Evolutionary conservation across 2,888 invertebrate genomes (phyloP), one percentile per base, ranked within the genome.

Genomic region (Azorinus chamasolen): DNA sequence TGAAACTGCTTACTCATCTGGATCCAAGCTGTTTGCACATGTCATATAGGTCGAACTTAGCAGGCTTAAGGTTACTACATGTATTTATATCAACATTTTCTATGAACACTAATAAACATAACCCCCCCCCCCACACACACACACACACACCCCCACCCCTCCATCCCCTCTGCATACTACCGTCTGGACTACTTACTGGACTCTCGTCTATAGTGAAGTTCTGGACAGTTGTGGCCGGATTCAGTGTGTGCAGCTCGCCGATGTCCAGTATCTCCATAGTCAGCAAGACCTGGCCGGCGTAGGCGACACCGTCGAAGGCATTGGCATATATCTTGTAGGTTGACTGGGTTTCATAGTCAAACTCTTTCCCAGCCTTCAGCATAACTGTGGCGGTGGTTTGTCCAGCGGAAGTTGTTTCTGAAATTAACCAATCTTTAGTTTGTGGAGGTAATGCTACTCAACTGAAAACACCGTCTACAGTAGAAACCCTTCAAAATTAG

Each of bases 341-440:
- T 8, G 53, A 58, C 18, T 27, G 45, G 12, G 66, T 66, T 46
- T 79, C 79, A 58, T 71, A 79, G 54, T 79, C 53, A 16, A 79
- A 63, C 48, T 20, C 46, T 20, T 78, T 55, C 2, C 68, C 68
- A 16, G 37, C 6, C 25, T 69, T 43, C 18, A 78, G 37, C 8
- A 64, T 57, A 10, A 78, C 61, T 10, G 18, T 46, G 2, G 59
- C 75, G 0, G 25, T 43, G 12, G 61, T 54, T 18, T 41, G 53
- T 2, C 72, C 72, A 6, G 51, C 27, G 2, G 32, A 27, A 2
- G 59, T 58, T 2, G 55, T 48, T 50, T 61, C 57, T 62, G 39
- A n/a, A n/a, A n/a, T n/a, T 27, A 16, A 6, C 22, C 10, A n/a
- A n/a, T n/a, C n/a, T n/a, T n/a, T n/a, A n/a, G n/a, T n/a, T n/a